A percentile compares a stretch with the other conserved stretches of the same genome.
Evolutionary conservation across 1,140 invertebrate species (phyloP).

Genomic region (Physella acuta): DNA sequence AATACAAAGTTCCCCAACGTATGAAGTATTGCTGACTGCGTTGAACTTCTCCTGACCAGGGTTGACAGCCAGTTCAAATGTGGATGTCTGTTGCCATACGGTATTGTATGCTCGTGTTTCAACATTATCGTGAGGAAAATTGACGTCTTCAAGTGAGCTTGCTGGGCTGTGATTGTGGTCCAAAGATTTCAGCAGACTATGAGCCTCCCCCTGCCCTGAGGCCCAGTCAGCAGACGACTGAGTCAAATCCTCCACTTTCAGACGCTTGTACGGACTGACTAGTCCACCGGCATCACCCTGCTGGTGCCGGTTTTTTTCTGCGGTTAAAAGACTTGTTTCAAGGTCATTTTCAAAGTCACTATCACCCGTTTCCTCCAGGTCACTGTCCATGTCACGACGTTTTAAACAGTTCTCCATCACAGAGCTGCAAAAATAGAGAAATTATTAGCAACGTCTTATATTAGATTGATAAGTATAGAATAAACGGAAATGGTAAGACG

Average conservation of each 20-base stretch:
- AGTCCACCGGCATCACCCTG: neutral
- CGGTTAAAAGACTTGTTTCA: neutral
- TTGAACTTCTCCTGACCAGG: neutral
- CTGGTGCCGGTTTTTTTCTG: neutral
- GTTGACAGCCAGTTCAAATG: neutral
- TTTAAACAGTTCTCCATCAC: constrained; percentile 14
- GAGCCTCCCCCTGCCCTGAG: constrained; percentile 4
- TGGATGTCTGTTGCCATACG: neutral
- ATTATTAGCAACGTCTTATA: too few relatives aligned
- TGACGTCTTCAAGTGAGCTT: neutral
- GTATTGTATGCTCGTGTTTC: neutral
- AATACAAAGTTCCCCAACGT: constrained; percentile 1
- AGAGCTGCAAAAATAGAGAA: neutral
- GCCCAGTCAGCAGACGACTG: neutral
- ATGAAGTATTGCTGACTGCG: neutral
- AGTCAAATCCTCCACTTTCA: neutral
- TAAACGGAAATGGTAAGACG: too few relatives aligned
- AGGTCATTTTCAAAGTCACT: constrained; percentile 6
- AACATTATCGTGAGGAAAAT: neutral
- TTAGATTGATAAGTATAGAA: too few relatives aligned
- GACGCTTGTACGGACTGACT: constrained; percentile 16
- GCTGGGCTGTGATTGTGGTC: neutral
- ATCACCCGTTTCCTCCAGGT: neutral
- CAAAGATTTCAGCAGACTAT: neutral
- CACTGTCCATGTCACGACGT: neutral